Base-by-base conservation (phyloP, 2,888 invertebrate genomes). In the Agriopis aurantiaria region DNA sequence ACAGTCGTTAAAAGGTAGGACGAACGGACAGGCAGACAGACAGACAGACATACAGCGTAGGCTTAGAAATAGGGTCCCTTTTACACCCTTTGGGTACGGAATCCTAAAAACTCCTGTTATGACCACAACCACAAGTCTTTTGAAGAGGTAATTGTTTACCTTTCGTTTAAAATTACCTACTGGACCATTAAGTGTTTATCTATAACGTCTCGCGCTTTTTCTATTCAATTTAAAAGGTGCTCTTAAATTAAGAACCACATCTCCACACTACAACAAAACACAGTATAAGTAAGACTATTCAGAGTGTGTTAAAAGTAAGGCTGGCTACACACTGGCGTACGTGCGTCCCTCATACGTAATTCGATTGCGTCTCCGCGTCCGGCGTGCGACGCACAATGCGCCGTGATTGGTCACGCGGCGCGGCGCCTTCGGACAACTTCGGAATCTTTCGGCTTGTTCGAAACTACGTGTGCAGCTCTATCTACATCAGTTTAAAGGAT, bases 321-420 rank as follows among this genome's bases (percentile, higher is more conserved):
- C 67, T 65, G 45, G 67, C 72, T 80, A 73, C 77, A 78, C 79
- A 85, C 83, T 79, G 14, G 33, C 62, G 53, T 53, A 53, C 53
- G 53, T 62, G 62, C 73, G 71, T 9, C 46, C 43, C 57, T 12
- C 43, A 46, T 56, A 23, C 73, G 79, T 84, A 82, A 85, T 81
- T 85, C 78, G 80, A 85, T 85, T 76, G 72, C 65, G 49, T 8
- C 52, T 53, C 49, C 33, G 60, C 14, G 45, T 33, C n/a, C 33
- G 61, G n/a, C 52, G 46, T n/a, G 17, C 23, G 12, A 59, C 65
- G 68, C 86, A 91, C 92, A 92, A 92, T 91, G 84, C 84, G 76
- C 80, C 80, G 87, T 91, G 91, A 92, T 92, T 92, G 91, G 81
- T 75, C 78, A 81, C 85, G 83, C 88, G 17, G 60, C 64, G 58